phyloP scores from a whole-genome alignment of 2,888 invertebrate genomes.

The Lasioglossum morio region DNA sequence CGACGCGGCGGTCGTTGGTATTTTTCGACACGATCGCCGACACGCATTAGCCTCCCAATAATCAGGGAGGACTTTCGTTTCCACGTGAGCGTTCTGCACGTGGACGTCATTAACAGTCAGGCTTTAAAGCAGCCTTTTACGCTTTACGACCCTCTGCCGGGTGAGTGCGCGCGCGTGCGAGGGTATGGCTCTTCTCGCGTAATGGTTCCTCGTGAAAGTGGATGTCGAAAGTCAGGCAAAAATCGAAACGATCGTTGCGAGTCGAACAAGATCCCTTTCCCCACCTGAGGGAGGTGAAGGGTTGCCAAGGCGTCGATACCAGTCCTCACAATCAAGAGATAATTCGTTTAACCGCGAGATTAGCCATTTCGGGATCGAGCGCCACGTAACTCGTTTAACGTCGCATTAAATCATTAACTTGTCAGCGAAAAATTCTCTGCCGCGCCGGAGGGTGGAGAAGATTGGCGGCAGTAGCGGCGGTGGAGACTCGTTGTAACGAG shows the following conservation, averaged over 20 bases:
- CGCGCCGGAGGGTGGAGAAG: conserved; percentile 35
- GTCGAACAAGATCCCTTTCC: not conserved
- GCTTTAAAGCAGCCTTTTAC: conserved; percentile 81
- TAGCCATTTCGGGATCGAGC: conserved; percentile 72
- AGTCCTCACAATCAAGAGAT: conserved; percentile 41
- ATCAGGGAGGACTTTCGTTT: conserved; percentile 66
- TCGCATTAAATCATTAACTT: conserved; percentile 74
- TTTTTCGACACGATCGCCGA: conserved; percentile 64
- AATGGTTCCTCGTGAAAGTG: conserved; percentile 64
- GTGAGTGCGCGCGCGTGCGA: conserved; percentile 33
- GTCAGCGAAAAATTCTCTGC: conserved; percentile 76
- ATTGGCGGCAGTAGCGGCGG: not conserved
- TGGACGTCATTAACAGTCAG: conserved; percentile 78
- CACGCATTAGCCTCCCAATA: conserved; percentile 68
- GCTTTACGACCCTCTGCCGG: conserved; percentile 79
- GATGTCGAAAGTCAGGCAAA: conserved; percentile 60
- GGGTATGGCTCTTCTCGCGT: conserved; percentile 54
- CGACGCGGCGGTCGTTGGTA: conserved; percentile 34
- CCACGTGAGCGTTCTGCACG: conserved; percentile 75
- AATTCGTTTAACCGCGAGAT: conserved; percentile 71
- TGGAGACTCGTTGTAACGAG: conserved; percentile 34
- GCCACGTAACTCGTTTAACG: conserved; percentile 70
- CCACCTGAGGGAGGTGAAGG: conserved; percentile 24
- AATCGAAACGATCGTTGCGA: conserved; percentile 34
- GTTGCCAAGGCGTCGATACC: conserved; percentile 29